Evolutionary conservation across 2,888 invertebrate species (phyloP), one percentile per base, ranked within the genome.

Genomic region (Mallateleia sp.): DNA sequence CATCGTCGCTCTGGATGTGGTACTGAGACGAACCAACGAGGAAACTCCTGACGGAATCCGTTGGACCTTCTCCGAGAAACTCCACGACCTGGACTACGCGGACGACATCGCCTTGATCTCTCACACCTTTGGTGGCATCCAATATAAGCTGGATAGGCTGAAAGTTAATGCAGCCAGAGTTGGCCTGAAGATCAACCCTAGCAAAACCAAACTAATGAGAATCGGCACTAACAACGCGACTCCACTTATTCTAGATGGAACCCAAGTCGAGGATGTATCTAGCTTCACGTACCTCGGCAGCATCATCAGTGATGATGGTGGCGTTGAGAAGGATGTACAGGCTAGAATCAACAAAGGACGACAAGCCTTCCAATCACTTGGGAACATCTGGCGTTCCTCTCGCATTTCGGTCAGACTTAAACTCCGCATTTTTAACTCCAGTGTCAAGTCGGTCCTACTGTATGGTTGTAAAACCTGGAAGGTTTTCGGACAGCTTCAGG

Each of bases 381-480:
- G 52, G 9, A 52, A 52, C 52, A 22, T 52, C 22, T 52, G 52
- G 52, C 22, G 52, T 24, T 52, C 52, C 14, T 15, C 22, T 11
- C 8, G 9, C 22, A 22, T 52, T 7, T 52, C 52, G 4, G 1
- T 11, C 4, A 5, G 4, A n/a, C 45, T 45, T 2, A 58, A 58
- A 15, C 58, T 58, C 8, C 28, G 32, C 32, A 58, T 32, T 1
- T 58, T 58, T 15, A 34, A 22, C n/a, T 58, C 34, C 7, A 58
- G 22, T 18, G 58, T 58, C n/a, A 58, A 58, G 18, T 32, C 58
- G 32, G 58, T 58, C 1, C 32, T 58, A 1, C 58, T 58, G 8
- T 58, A 58, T 18, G 32, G 58, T 8, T 34, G 58, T 18, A 34
- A 58, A 32, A 58, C 58, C 7, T 66, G 66, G 50, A 50, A 66